Percentiles rank a stretch among this genome's conserved stretches.
Evolutionary conservation across 1,140 invertebrate species (phyloP).

Genomic region (Spodoptera frugiperda): DNA sequence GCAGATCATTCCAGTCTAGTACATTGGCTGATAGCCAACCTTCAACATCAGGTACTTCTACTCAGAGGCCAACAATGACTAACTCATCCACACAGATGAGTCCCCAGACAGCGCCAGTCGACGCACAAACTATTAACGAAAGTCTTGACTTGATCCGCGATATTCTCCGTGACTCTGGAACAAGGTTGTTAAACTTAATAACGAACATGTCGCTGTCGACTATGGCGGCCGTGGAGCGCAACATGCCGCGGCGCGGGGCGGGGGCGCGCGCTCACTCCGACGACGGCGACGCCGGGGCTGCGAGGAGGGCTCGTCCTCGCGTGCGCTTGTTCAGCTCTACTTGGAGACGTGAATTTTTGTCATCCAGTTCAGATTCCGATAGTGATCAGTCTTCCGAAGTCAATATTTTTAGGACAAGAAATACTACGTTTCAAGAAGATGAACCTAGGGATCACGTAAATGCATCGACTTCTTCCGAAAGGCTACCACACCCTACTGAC

Average conservation of each 20-base stretch:
- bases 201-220: conserved; percentile 79
- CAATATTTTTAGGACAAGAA: conserved; percentile 76
- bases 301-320: conserved; percentile 51
- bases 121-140: conserved; percentile 77
- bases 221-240: conserved; percentile 67
- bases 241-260: conserved; percentile 53
- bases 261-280: conserved; percentile 64
- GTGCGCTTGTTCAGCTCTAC: conserved; percentile 61
- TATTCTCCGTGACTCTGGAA: conserved; percentile 84
- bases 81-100: conserved; percentile 68
- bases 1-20: conserved; percentile 12
- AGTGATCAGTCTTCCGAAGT: conserved; percentile 78
- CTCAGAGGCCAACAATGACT: conserved; percentile 60
- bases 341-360: conserved; percentile 63
- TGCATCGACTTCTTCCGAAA: conserved; percentile 52
- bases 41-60: conserved; percentile 50
- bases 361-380: conserved; percentile 78
- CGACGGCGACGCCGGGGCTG: conserved; percentile 59
- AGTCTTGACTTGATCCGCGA: conserved; percentile 81
- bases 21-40: conserved; percentile 49
- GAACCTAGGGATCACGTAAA: conserved; percentile 52
- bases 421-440: conserved; percentile 72
- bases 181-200: conserved; percentile 79
- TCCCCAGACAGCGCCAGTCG: conserved; percentile 64
- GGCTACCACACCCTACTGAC: conserved; percentile 62